Conservation (phyloP, 2,888 invertebrate genomes). For the Argyresthia albistria region DNA sequence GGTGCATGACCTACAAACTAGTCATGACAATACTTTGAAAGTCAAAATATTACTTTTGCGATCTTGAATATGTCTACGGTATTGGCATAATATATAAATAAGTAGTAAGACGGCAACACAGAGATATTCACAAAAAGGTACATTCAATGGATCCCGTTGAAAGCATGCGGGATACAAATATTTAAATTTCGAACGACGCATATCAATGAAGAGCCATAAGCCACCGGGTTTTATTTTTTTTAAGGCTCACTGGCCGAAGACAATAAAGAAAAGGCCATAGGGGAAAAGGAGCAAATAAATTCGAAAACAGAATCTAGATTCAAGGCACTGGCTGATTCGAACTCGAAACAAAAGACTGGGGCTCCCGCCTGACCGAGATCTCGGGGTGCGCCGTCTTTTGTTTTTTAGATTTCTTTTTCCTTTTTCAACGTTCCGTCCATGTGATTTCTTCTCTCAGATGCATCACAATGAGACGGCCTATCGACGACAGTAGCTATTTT, state of each 20-base stretch:
- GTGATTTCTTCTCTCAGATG: conserved; percentile 65
- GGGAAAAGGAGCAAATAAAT: conserved; percentile 45
- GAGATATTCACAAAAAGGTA: conserved; percentile 49
- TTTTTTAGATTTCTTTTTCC: conserved; percentile 29
- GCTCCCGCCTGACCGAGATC: conserved; percentile 70
- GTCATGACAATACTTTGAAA: too few species aligned
- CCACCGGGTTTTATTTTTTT: conserved; percentile 62
- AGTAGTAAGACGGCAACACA: conserved; percentile 59
- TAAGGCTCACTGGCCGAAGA: conserved; percentile 49
- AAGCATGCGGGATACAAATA: conserved; percentile 58
- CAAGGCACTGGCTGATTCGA: conserved; percentile 70
- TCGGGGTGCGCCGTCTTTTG: conserved; percentile 53
- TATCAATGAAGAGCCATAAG: conserved; percentile 73
- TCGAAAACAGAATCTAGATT: conserved; percentile 68
- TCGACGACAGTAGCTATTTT: conserved; percentile 57
- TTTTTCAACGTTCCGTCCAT: conserved; percentile 50
- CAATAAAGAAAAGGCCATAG: conserved; percentile 67
- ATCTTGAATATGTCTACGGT: conserved; percentile 7
- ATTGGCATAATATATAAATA: conserved; percentile 41
- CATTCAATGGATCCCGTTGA: conserved; percentile 54
- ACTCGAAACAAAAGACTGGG: conserved; percentile 67
- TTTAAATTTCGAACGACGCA: conserved; percentile 72
- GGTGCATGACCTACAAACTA: too few species aligned
- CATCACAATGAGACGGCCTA: conserved; percentile 65
- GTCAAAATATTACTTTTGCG: too few species aligned